phyloP scores from a whole-genome alignment of 2,888 invertebrate species.

The Tuberolachnus salignus region DNA sequence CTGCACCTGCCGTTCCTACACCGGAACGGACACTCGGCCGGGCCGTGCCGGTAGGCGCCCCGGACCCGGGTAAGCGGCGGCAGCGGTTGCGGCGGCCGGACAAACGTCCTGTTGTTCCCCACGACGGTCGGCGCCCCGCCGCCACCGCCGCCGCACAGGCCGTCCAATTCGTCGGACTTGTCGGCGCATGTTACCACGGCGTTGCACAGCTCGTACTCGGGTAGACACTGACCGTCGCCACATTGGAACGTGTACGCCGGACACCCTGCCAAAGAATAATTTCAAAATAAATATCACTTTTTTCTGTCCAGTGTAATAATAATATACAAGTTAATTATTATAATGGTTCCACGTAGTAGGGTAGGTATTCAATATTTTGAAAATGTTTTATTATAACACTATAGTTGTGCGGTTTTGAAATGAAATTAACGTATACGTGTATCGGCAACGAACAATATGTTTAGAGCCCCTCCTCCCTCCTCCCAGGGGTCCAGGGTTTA shows the following conservation, averaged over 20 bases:
- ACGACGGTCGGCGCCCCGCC: conserved; percentile 58
- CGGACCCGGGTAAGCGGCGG: conserved; percentile 56
- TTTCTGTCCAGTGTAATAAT: too few relatives aligned
- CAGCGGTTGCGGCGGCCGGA: conserved; percentile 59
- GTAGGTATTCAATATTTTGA: too few relatives aligned
- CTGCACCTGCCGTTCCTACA: conserved; percentile 88
- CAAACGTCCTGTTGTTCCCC: conserved; percentile 61
- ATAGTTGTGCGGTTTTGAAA: too few relatives aligned
- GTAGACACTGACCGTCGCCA: conserved; percentile 83
- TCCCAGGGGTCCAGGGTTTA: too few relatives aligned
- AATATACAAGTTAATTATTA: too few relatives aligned
- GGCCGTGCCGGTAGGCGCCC: conserved; percentile 42
- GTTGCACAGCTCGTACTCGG: conserved; percentile 91
- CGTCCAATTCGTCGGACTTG: conserved; percentile 87
- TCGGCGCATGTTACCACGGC: conserved; percentile 85
- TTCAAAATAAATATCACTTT: not conserved
- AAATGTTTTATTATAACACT: too few relatives aligned
- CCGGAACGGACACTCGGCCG: conserved; percentile 75
- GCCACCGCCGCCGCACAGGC: conserved; percentile 73
- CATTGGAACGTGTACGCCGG: conserved; percentile 85
- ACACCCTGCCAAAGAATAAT: conserved; percentile 65
- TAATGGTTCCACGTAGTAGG: too few relatives aligned
- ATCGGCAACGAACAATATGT: too few relatives aligned
- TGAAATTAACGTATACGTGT: too few relatives aligned
- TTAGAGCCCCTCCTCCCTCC: too few relatives aligned